Evolutionary conservation across 2,113 vertebrate genomes (phyloP).

Genomic region (Alouatta palliata): DNA sequence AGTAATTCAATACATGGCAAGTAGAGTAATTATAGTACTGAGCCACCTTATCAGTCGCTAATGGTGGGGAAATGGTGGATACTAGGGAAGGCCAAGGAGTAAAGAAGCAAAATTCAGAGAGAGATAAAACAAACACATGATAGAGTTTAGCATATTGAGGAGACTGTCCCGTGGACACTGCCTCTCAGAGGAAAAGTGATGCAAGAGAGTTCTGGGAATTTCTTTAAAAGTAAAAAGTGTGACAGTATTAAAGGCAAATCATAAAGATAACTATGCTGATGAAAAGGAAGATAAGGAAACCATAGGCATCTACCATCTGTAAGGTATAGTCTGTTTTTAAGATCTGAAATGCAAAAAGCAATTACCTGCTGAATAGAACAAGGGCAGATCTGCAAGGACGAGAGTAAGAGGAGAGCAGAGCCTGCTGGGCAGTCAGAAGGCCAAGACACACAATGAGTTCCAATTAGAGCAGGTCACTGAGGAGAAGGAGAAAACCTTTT

Average conservation of each 20-base stretch:
- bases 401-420: conserved; percentile 37
- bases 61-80: background rate
- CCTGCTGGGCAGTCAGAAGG: conserved; percentile 55
- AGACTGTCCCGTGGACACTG: background rate
- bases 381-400: conserved; percentile 65
- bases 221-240: conserved; percentile 40
- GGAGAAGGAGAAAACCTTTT: conserved; percentile 57
- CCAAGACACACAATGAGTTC: conserved; percentile 72
- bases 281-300: conserved; percentile 50
- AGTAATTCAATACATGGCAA: background rate
- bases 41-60: conserved; percentile 9
- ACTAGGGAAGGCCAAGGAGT: background rate
- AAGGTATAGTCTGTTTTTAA: conserved; percentile 60
- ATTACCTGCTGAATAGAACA: conserved; percentile 72
- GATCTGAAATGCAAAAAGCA: conserved; percentile 78
- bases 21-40: conserved; percentile 42
- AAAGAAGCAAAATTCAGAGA: conserved; percentile 10
- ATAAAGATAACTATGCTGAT: conserved; percentile 28
- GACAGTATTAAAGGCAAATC: conserved; percentile 30
- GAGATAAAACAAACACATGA: background rate
- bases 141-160: background rate
- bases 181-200: conserved; percentile 9
- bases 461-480: conserved; percentile 76
- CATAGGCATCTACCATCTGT: conserved; percentile 35
- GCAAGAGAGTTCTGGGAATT: conserved; percentile 24